Evolutionary conservation across 2,888 invertebrate species (phyloP), one percentile per base, ranked within the genome.

Genomic region (Spatulosminthurus flaviceps): DNA sequence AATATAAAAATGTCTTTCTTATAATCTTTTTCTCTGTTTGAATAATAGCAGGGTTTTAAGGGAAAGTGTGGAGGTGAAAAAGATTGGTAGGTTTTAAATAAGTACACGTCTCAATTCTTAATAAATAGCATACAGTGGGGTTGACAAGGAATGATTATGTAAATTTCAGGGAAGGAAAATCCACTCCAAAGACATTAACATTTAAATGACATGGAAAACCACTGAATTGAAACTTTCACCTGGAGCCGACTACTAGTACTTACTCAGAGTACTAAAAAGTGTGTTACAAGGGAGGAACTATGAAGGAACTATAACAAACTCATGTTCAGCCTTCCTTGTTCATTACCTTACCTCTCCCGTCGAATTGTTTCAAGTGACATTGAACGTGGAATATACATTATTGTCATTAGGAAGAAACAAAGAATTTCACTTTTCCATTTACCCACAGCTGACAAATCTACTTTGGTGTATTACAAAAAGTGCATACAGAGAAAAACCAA

Each of bases 341-440:
- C n/a, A 4, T 51, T 19, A 13, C 1, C 16, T 5, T 19, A 51
- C 19, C 16, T 51, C 19, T 51, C 16, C 51, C 16, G 16, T 19
- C 2, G 51, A 2, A 19, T 13, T 51, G 16, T 13, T 51, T 2
- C 51, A 51, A 51, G 16, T 51, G 51, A 51, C 51, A 51, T n/a
- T 51, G 51, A 51, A 51, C 51, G 51, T 51, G 51, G n/a, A 51
- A 51, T 19, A 51, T 51, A 51, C 51, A 51, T 51, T 51, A 51
- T n/a, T 51, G 51, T 51, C 51, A 51, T 51, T 51, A 51, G 51
- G n/a, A 51, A 51, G n/a, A n/a, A 51, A 51, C 34, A 34, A 51
- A 51, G 51, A 51, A 51, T 51, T 51, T 51, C n/a, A 51, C 51
- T 51, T 51, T 51, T 51, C 7, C 16, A 51, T 34, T 9, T 34